These are phyloP conservation scores for Parascotia fuliginaria DNA, from an alignment of 2,888 invertebrate genomes.

Conservation along the genomic window DNA sequence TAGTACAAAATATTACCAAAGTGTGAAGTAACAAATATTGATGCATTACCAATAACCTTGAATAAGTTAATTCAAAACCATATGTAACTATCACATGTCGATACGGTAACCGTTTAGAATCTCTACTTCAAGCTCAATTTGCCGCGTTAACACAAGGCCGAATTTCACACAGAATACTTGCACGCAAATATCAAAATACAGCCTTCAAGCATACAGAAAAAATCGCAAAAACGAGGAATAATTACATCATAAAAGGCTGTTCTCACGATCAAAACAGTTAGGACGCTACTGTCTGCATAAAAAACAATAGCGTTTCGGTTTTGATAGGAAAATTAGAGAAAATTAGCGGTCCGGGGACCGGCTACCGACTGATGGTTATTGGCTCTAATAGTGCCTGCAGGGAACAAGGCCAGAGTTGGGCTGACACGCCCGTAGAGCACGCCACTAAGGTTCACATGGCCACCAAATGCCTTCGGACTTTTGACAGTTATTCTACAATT, in stretches of 20 bases:
- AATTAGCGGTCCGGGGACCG: conserved; percentile 74
- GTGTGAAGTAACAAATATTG: conserved; percentile 25
- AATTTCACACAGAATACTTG: conserved; percentile 51
- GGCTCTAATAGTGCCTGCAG: conserved; percentile 80
- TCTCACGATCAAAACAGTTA: conserved; percentile 79
- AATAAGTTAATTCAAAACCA: conserved; percentile 35
- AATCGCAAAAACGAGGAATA: conserved; percentile 52
- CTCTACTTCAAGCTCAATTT: conserved; percentile 76
- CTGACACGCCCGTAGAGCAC: conserved; percentile 77
- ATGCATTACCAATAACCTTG: conserved; percentile 30
- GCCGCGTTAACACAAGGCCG: conserved; percentile 72
- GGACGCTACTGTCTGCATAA: conserved; percentile 63
- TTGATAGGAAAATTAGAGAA: conserved; percentile 85
- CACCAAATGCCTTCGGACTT: conserved; percentile 18
- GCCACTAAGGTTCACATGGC: conserved; percentile 69
- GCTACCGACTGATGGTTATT: conserved; percentile 84
- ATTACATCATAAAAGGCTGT: conserved; percentile 72
- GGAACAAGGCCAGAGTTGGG: conserved; percentile 67
- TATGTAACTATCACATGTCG: conserved; percentile 41
- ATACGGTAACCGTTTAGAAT: conserved; percentile 50
- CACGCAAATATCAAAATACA: conserved; percentile 59
- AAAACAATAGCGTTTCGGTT: conserved; percentile 75
- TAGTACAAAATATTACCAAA: conserved; percentile 20
- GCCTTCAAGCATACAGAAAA: conserved; percentile 54
- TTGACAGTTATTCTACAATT: background rate